Evolutionary conservation across 2,113 vertebrate species (phyloP).

Genomic region (Eleginops maclovinus): DNA sequence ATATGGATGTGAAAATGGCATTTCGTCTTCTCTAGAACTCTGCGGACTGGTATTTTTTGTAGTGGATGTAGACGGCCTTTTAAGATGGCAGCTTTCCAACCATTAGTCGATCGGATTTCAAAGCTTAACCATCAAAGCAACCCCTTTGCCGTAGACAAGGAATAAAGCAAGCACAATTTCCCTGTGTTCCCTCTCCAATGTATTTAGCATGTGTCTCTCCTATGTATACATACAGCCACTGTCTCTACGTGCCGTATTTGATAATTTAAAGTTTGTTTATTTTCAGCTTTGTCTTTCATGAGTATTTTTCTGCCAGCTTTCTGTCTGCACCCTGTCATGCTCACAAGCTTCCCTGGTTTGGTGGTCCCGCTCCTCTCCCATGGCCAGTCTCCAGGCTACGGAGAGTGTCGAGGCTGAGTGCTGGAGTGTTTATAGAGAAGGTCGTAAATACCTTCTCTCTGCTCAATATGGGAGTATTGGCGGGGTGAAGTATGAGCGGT

Average conservation of each 20-base stretch:
- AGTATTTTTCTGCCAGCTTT: constrained; percentile 2
- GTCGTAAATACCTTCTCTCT: constrained; percentile 57
- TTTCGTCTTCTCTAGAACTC: constrained; percentile 37
- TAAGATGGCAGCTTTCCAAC: constrained; percentile 68
- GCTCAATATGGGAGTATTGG: constrained; percentile 24
- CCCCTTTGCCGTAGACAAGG: constrained; percentile 53
- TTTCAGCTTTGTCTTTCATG: constrained; percentile 23
- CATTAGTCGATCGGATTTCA: constrained; percentile 60
- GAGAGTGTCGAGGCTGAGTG: constrained; percentile 10
- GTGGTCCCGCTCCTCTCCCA: constrained; percentile 21
- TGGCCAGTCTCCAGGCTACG: constrained; percentile 21
- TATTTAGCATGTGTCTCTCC: constrained; percentile 27
- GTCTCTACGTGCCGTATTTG: constrained; percentile 19
- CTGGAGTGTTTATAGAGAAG: constrained; percentile 42
- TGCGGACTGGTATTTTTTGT: constrained; percentile 33
- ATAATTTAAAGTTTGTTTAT: not conserved
- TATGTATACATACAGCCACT: constrained; percentile 13
- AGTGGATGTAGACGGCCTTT: constrained; percentile 41
- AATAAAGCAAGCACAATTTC: constrained; percentile 47
- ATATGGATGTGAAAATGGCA: constrained; percentile 56
- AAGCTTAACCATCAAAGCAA: constrained; percentile 65
- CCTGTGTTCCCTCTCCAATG: constrained; percentile 15
- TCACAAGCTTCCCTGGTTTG: constrained; percentile 9
- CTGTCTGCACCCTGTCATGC: constrained; percentile 14
- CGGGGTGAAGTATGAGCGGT: constrained; percentile 52